Conservation (phyloP, 2,888 invertebrate genomes). For the Lasioglossum vierecki region DNA sequence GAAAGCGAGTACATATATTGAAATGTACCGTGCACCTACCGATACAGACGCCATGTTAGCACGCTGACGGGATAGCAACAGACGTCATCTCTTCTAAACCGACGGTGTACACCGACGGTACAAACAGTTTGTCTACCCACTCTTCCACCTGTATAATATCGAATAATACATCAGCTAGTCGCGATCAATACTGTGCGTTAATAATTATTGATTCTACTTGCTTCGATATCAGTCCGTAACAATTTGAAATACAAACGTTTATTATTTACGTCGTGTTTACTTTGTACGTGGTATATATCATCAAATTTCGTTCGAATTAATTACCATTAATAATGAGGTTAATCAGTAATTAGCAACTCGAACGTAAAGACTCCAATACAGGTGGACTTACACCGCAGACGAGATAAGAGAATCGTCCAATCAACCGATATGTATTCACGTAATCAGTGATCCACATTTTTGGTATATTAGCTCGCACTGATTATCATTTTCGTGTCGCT, state of each 20-base stretch:
- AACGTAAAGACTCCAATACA: neutral
- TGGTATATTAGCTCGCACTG: neutral
- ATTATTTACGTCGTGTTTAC: neutral
- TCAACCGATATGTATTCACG: neutral
- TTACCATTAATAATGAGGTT: neutral
- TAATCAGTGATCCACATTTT: neutral
- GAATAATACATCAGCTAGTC: neutral
- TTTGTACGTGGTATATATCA: neutral
- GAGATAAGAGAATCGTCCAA: neutral
- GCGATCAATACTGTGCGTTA: neutral
- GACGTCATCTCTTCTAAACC: constrained; percentile 13
- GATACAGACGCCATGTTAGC: constrained; percentile 82
- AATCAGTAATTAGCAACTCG: neutral
- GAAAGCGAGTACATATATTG: constrained; percentile 23
- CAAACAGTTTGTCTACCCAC: neutral
- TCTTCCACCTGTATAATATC: neutral
- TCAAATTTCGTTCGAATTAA: neutral
- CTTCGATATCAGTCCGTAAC: neutral
- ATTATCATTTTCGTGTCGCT: neutral
- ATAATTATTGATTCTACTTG: neutral
- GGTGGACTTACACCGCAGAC: neutral
- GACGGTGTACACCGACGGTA: neutral
- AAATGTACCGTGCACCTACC: constrained; percentile 75
- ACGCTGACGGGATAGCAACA: constrained; percentile 38
- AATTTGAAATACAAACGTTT: neutral